A percentile compares a stretch with the other conserved stretches of the same genome.
Conservation (phyloP, 2,113 vertebrate species). For the Gymnarchus niloticus region DNA sequence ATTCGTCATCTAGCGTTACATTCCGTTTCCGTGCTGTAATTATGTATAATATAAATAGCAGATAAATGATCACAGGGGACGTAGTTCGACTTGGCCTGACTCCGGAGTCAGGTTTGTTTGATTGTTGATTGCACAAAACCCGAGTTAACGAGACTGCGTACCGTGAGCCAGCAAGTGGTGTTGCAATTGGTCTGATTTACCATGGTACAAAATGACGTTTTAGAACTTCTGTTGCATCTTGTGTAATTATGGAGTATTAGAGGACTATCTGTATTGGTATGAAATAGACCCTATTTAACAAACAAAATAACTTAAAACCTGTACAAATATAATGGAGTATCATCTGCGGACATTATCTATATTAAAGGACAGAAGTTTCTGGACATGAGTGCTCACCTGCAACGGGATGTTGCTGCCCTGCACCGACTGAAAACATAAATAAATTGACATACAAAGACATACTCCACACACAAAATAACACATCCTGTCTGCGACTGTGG, state of each 20-base stretch:
- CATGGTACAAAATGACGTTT: neutral
- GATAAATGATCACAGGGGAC: too few relatives aligned
- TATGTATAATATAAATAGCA: neutral
- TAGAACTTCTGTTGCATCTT: neutral
- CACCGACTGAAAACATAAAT: constrained; percentile 34
- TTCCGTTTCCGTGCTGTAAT: neutral
- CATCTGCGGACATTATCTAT: neutral
- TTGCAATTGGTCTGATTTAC: neutral
- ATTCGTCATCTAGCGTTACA: neutral
- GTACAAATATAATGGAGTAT: neutral
- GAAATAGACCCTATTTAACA: neutral
- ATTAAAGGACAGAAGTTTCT: neutral
- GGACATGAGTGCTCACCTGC: constrained; percentile 27
- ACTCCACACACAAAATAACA: neutral
- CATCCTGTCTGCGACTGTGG: neutral
- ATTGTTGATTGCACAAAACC: neutral
- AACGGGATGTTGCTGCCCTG: constrained; percentile 30
- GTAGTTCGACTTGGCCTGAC: neutral
- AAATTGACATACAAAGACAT: neutral
- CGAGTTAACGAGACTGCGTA: neutral
- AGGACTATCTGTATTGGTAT: neutral
- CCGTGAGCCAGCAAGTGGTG: neutral
- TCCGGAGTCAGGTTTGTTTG: neutral
- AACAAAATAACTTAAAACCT: neutral
- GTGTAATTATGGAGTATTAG: neutral